These are phyloP conservation scores for Archegozetes longisetosus DNA, from an alignment of 1,140 invertebrate species.

Conservation along the genomic window DNA sequence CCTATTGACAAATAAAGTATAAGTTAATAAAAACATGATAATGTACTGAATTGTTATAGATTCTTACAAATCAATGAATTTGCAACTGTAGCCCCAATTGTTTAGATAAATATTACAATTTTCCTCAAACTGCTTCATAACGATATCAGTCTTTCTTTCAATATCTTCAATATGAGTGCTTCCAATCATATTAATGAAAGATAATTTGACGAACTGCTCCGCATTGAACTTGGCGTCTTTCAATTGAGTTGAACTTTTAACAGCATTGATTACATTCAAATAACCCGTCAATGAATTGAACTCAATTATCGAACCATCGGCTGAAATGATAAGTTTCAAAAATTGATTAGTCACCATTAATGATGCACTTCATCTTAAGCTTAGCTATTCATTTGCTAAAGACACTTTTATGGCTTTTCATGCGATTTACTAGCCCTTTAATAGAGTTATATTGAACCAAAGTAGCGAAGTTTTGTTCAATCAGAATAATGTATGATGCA, in stretches of 20 bases:
- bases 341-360: background rate
- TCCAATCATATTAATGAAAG: conserved; percentile 11
- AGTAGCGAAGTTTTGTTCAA: too few relatives aligned
- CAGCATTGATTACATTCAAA: conserved; percentile 12
- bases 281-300: background rate
- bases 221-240: conserved; percentile 10
- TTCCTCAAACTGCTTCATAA: conserved; percentile 13
- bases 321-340: background rate
- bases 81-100: conserved; percentile 13
- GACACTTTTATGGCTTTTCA: too few relatives aligned
- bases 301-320: conserved; percentile 14
- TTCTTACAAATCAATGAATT: conserved; percentile 8
- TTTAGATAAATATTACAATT: conserved; percentile 15
- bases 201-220: conserved; percentile 8
- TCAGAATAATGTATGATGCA: too few relatives aligned
- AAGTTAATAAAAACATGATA: too few relatives aligned
- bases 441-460: too few relatives aligned
- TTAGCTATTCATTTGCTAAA: too few relatives aligned
- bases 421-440: too few relatives aligned
- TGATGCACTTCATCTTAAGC: too few relatives aligned
- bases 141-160: conserved; percentile 12
- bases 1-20: background rate
- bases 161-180: conserved; percentile 17
- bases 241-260: conserved; percentile 8
- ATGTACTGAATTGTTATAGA: background rate